Conservation (phyloP, 1,140 invertebrate genomes). For the Drosophila punjabiensis region DNA sequence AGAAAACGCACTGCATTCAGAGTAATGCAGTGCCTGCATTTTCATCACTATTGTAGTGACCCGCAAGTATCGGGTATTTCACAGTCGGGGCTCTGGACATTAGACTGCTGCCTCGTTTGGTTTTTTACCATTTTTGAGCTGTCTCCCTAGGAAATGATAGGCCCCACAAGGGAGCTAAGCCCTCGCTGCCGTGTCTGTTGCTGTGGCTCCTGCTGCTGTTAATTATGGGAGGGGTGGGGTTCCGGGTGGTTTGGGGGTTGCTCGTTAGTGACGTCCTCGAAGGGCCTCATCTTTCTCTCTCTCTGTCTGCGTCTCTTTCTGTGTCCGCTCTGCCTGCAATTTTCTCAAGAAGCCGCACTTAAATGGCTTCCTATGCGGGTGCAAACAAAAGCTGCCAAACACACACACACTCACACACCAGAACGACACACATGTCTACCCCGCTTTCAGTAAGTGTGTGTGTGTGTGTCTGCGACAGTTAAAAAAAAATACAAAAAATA, state of each 20-base stretch:
- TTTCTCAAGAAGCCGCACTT: constrained; percentile 85
- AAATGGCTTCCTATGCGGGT: constrained; percentile 83
- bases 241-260: constrained; percentile 15
- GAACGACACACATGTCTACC: constrained; percentile 13
- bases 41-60: no score
- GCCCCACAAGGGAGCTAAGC: constrained; percentile 59
- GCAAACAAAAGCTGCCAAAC: constrained; percentile 78
- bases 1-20: no score
- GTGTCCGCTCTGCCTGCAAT: constrained; percentile 66
- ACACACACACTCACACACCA: constrained; percentile 48
- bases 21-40: background rate
- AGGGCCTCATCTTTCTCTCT: constrained; percentile 20
- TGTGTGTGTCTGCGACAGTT: constrained; percentile 58
- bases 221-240: constrained; percentile 63
- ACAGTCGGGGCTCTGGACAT: background rate
- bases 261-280: constrained; percentile 72
- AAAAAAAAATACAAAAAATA: constrained; percentile 68
- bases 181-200: constrained; percentile 45
- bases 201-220: constrained; percentile 55
- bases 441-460: constrained; percentile 10
- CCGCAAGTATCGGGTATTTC: no score
- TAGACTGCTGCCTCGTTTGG: background rate
- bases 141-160: constrained; percentile 56
- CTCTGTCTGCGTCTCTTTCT: constrained; percentile 20
- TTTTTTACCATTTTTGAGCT: constrained; percentile 19